Evolutionary conservation across 1,140 invertebrate genomes (phyloP).

Genomic region (Danaus melanippus): DNA sequence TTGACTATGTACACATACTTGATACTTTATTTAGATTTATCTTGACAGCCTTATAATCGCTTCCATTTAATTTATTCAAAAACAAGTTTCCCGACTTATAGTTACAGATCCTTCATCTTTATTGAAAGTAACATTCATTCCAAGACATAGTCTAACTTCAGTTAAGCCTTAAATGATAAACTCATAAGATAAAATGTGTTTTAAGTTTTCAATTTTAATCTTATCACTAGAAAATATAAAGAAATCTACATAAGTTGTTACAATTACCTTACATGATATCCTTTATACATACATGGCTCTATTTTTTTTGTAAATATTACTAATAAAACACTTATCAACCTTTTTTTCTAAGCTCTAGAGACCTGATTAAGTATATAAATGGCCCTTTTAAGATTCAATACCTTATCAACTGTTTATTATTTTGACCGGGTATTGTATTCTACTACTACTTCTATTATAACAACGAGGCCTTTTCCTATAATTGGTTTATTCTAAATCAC

Average conservation of each 20-base stretch:
- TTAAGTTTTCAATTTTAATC: background rate
- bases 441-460: slow-evolving; percentile 8
- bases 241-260: slow-evolving; percentile 49
- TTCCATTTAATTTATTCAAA: slow-evolving; percentile 11
- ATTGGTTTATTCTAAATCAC: slow-evolving; percentile 6
- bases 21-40: slow-evolving; percentile 8
- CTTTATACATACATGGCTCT: slow-evolving; percentile 37
- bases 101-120: slow-evolving; percentile 1
- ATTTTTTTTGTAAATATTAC: slow-evolving; percentile 32
- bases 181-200: too few species aligned
- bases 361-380: slow-evolving; percentile 24
- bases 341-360: slow-evolving; percentile 20
- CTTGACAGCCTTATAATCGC: slow-evolving; percentile 13
- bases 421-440: too few species aligned
- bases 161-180: background rate
- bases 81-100: slow-evolving; percentile 5
- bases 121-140: background rate
- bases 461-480: slow-evolving; percentile 19
- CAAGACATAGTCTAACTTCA: background rate
- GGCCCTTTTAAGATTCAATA: slow-evolving; percentile 20
- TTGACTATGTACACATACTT: background rate
- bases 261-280: slow-evolving; percentile 24
- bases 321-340: slow-evolving; percentile 23
- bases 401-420: slow-evolving; percentile 8
- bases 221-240: slow-evolving; percentile 38